Evolutionary conservation across 2,113 vertebrate species (phyloP).

Genomic region (Mionectes macconnelli): DNA sequence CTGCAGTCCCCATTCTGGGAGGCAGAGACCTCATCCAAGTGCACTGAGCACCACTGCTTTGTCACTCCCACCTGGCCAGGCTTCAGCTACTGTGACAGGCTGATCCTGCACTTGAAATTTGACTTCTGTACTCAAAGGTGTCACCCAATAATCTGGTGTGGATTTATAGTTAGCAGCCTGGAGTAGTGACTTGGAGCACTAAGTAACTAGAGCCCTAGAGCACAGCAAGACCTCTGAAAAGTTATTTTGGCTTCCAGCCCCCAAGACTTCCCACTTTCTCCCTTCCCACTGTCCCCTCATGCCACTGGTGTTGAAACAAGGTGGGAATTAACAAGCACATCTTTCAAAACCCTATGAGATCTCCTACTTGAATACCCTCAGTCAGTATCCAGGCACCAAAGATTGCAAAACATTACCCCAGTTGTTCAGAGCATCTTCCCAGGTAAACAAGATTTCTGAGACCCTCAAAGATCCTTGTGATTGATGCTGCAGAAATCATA

Average conservation of each 20-base stretch:
- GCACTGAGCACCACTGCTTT: neutral
- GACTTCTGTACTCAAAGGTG: neutral
- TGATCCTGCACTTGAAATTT: neutral
- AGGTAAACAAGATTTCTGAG: neutral
- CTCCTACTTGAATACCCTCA: neutral
- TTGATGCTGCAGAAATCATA: neutral
- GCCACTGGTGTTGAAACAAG: neutral
- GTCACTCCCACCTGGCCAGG: accelerated
- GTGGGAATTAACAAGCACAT: neutral
- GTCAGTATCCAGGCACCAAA: neutral
- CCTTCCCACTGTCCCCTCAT: neutral
- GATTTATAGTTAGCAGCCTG: neutral
- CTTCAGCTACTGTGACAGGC: neutral
- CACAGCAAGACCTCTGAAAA: neutral
- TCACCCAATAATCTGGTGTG: neutral
- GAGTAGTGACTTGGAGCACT: neutral
- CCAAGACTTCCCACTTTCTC: neutral
- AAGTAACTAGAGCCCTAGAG: neutral
- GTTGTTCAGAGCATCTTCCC: neutral
- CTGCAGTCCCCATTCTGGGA: accelerated
- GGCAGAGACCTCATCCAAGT: neutral
- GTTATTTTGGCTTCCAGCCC: neutral
- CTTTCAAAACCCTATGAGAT: neutral
- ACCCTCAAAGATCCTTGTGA: neutral
- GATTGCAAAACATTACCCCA: neutral